Conservation (phyloP, 2,888 invertebrate species). For the Scaptomyza parva region DNA sequence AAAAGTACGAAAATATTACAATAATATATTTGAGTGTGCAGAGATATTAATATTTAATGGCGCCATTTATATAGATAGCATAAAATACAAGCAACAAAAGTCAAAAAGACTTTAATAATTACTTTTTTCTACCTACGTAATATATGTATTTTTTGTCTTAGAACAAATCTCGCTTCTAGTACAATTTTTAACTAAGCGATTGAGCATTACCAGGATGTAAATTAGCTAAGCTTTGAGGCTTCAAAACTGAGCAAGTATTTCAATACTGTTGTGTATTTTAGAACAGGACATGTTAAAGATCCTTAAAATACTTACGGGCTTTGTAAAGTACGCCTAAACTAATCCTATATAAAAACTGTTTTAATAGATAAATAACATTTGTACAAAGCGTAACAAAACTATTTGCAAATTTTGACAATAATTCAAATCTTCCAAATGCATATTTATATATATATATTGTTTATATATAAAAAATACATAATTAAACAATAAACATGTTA, state of each 20-base stretch:
- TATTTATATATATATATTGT: slow-evolving; percentile 40
- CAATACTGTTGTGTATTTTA: background rate
- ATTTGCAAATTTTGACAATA: slow-evolving; percentile 83
- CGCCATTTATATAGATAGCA: slow-evolving; percentile 25
- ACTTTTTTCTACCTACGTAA: slow-evolving; percentile 46
- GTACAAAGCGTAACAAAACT: slow-evolving; percentile 59
- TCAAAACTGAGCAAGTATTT: slow-evolving; percentile 13
- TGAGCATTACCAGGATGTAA: slow-evolving; percentile 18
- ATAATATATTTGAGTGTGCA: background rate
- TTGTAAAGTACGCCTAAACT: slow-evolving; percentile 35
- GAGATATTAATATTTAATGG: slow-evolving; percentile 2
- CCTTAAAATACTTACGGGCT: slow-evolving; percentile 14
- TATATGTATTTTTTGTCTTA: slow-evolving; percentile 40
- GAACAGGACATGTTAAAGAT: background rate
- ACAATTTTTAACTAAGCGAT: slow-evolving; percentile 17
- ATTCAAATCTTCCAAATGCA: slow-evolving; percentile 81
- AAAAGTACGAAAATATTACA: too few relatives aligned
- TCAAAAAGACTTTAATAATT: slow-evolving; percentile 21
- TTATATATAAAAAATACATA: slow-evolving; percentile 34
- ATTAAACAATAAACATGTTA: slow-evolving; percentile 47
- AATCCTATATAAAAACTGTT: slow-evolving; percentile 41
- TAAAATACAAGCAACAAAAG: slow-evolving; percentile 13
- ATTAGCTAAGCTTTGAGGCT: slow-evolving; percentile 35
- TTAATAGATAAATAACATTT: slow-evolving; percentile 45
- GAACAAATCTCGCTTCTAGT: slow-evolving; percentile 48